These are phyloP conservation scores for Sapayoa aenigma DNA, from an alignment of 2,113 vertebrate species.

Conservation along the genomic window DNA sequence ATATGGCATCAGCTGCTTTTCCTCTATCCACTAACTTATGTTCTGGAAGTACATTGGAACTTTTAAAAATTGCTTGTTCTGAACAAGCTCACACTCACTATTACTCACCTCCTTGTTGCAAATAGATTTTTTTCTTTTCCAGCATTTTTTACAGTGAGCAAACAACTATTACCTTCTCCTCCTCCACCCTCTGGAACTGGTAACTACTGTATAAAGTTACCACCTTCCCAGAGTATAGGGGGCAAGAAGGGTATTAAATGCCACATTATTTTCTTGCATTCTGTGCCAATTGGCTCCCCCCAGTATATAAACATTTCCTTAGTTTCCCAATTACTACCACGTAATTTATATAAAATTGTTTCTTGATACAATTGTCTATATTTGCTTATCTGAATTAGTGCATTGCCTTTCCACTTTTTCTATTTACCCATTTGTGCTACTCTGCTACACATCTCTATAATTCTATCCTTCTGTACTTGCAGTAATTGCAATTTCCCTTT, in stretches of 20 bases:
- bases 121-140: not conserved
- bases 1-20: not conserved
- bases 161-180: not conserved
- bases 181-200: not conserved
- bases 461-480: not conserved
- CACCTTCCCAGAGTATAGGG: not conserved
- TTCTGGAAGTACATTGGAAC: not conserved
- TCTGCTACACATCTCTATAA: not conserved
- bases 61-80: not conserved
- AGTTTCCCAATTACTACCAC: not conserved
- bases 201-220: not conserved
- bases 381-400: not conserved
- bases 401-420: not conserved
- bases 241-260: not conserved
- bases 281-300: not conserved
- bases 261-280: accelerated
- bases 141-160: not conserved
- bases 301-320: not conserved
- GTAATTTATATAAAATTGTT: not conserved
- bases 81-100: not conserved
- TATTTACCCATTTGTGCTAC: not conserved
- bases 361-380: not conserved
- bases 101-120: not conserved
- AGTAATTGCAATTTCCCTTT: not conserved
- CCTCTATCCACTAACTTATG: not conserved